These are phyloP conservation scores for Actinernus sp. DNA, from an alignment of 92 coral and sea anemone genomes.

Conservation along the genomic window DNA sequence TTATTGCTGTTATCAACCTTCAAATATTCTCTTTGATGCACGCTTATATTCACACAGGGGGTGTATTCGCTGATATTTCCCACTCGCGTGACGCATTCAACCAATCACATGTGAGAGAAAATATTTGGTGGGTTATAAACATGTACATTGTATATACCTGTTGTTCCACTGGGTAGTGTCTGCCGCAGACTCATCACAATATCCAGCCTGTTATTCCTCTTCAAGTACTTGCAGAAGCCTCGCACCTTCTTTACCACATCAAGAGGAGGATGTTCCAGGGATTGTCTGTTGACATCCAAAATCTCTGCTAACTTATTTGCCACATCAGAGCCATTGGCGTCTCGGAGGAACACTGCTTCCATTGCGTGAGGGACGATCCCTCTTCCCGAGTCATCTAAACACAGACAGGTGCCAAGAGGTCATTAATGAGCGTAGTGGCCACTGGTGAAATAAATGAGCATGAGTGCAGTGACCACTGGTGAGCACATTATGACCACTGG, in stretches of 20 bases:
- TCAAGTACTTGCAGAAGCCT: neutral
- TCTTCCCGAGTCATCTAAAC: neutral
- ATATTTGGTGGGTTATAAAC: neutral
- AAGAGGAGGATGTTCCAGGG: neutral
- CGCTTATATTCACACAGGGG: no score
- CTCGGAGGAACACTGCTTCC: neutral
- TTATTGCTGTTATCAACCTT: no score
- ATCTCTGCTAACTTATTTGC: neutral
- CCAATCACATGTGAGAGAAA: neutral
- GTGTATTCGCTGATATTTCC: no score
- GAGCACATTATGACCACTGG: no score
- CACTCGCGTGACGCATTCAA: neutral
- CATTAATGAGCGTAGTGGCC: no score
- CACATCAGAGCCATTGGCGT: neutral
- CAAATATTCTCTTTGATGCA: no score
- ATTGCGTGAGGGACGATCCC: neutral
- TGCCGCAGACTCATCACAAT: neutral
- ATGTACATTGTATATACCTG: no score
- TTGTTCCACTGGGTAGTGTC: neutral
- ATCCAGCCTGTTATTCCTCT: neutral
- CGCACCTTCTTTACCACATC: neutral
- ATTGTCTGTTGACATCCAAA: neutral
- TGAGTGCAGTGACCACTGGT: no score
- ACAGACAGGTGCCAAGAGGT: no score
- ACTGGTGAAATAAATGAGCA: no score